Evolutionary conservation across 2,797 vertebrate species (phyloP).

Genomic region (Galagoides demidoff): DNA sequence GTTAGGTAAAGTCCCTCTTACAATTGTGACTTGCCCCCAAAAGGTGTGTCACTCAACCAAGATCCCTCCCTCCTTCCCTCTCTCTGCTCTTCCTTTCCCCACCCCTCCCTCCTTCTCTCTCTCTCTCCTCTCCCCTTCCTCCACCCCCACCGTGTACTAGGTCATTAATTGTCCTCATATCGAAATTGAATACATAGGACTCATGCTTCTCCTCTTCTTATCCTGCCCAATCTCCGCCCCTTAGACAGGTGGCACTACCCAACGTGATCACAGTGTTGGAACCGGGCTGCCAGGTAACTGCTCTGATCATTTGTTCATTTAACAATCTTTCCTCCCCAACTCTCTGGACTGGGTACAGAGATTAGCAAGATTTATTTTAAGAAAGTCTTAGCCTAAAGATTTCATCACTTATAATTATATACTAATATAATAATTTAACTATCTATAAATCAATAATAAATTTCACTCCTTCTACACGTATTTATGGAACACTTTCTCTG

Average conservation of each 20-base stretch:
- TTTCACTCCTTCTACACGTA: neutral
- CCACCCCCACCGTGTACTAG: no score
- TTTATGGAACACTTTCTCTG: neutral
- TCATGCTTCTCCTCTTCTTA: neutral
- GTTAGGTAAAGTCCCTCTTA: no score
- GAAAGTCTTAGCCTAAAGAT: neutral
- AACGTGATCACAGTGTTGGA: neutral
- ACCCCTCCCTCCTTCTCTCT: no score
- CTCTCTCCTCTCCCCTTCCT: no score
- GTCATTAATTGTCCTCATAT: no score
- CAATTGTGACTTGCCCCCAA: no score
- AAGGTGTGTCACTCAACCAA: no score
- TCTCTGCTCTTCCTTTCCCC: no score
- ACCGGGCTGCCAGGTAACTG: fast-evolving
- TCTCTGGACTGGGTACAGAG: neutral
- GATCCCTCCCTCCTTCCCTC: no score
- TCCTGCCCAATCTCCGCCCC: neutral
- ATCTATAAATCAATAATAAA: neutral
- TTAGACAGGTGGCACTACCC: neutral
- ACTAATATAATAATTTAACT: neutral
- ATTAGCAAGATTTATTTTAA: neutral
- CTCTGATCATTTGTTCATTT: neutral
- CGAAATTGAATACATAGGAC: no score
- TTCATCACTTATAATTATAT: neutral
- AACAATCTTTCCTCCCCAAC: neutral